These are phyloP conservation scores for Cyclura pinguis DNA, from an alignment of 2,797 vertebrate genomes.

Conservation along the genomic window DNA sequence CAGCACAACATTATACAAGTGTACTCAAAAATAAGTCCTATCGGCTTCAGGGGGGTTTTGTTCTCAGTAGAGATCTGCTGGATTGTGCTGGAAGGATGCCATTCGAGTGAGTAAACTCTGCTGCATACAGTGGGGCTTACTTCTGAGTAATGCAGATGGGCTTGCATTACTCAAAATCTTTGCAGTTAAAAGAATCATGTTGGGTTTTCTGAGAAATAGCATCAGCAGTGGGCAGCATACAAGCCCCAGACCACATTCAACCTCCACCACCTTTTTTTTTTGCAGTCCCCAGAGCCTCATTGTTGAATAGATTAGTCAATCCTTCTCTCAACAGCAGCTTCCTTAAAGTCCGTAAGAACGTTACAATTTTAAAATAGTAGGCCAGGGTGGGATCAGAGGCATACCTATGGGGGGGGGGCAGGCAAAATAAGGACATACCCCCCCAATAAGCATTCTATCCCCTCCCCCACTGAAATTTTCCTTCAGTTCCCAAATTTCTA, in stretches of 20 bases:
- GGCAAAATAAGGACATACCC: no score
- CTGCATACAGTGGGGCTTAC: not conserved
- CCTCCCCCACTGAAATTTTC: no score
- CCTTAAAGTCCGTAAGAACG: not conserved
- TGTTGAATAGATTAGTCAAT: not conserved
- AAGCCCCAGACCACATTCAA: no score
- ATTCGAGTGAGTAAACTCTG: not conserved
- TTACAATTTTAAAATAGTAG: not conserved
- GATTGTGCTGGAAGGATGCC: not conserved
- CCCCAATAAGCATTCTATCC: no score
- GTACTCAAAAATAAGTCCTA: not conserved
- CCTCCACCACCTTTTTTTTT: no score
- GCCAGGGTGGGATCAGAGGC: not conserved
- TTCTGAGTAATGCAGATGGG: not conserved
- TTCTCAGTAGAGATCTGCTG: not conserved
- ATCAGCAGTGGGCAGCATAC: no score
- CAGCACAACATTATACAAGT: not conserved
- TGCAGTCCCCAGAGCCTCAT: no score
- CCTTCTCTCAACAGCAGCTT: not conserved
- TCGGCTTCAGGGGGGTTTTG: not conserved
- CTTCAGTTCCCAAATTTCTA: no score
- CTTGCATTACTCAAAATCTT: not conserved
- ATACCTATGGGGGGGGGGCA: no score
- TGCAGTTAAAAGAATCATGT: not conserved
- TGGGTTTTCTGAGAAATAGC: not conserved